phyloP scores from a whole-genome alignment of 1,140 invertebrate genomes.

The Manduca sexta region DNA sequence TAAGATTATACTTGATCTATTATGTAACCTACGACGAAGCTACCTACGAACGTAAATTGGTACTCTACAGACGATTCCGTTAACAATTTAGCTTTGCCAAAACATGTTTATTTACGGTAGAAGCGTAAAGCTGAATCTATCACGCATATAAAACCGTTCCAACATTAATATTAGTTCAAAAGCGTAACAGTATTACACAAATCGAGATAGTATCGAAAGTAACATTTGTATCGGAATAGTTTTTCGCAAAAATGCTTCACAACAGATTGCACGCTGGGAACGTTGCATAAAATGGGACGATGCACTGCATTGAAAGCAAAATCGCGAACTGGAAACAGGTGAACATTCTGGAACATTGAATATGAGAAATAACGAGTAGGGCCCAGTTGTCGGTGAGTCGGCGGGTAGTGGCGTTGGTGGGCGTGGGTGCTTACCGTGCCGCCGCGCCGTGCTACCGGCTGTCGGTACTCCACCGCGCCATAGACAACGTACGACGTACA shows the following conservation, averaged over 20 bases:
- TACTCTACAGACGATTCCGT: too few species aligned
- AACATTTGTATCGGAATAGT: slow-evolving; percentile 15
- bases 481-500: too few species aligned
- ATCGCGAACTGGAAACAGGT: slow-evolving; percentile 25
- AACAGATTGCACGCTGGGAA: slow-evolving; percentile 5
- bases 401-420: background rate
- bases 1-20: too few species aligned
- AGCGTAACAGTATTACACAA: background rate
- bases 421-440: too few species aligned
- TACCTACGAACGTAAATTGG: too few species aligned
- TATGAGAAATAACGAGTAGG: slow-evolving; percentile 25
- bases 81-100: too few species aligned
- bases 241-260: slow-evolving; percentile 17
- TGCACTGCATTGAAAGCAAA: slow-evolving; percentile 24
- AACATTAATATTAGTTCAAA: background rate
- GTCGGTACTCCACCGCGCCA: too few species aligned
- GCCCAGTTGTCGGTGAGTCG: slow-evolving; percentile 9
- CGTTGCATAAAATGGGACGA: slow-evolving; percentile 21
- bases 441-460: too few species aligned
- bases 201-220: slow-evolving; percentile 3
- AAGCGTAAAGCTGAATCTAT: too few species aligned
- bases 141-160: too few species aligned
- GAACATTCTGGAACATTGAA: slow-evolving; percentile 28
- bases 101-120: too few species aligned
- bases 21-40: too few species aligned